Percentiles rank a stretch among this genome's conserved stretches.
These are phyloP conservation scores for Eretmocerus hayati DNA, from an alignment of 2,888 invertebrate species.

Conservation along the genomic window DNA sequence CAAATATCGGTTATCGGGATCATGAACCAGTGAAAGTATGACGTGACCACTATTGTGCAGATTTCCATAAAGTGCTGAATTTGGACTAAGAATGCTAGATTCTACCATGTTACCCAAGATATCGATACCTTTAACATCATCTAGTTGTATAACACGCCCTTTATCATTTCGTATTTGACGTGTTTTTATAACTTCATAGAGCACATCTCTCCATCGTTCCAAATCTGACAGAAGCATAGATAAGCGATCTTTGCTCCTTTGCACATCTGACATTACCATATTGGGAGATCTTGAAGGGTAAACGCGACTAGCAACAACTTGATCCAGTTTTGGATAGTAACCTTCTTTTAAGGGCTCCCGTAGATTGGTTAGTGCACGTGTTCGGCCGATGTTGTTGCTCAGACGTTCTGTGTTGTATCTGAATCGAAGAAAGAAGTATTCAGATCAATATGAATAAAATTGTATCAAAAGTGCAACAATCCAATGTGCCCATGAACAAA, in stretches of 20 bases:
- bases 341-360: conserved; percentile 66
- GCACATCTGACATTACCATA: conserved; percentile 55
- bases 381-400: conserved; percentile 62
- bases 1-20: conserved; percentile 70
- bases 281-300: conserved; percentile 66
- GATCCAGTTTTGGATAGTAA: conserved; percentile 80
- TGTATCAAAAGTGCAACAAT: too few relatives aligned
- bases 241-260: conserved; percentile 62
- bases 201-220: conserved; percentile 69
- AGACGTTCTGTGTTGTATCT: conserved; percentile 73
- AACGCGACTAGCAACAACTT: conserved; percentile 64
- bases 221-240: conserved; percentile 62
- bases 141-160: conserved; percentile 53
- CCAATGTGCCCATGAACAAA: too few relatives aligned
- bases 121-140: conserved; percentile 68
- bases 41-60: conserved; percentile 79
- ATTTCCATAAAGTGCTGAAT: conserved; percentile 67
- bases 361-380: conserved; percentile 59
- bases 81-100: conserved; percentile 59
- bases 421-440: too few relatives aligned
- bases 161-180: conserved; percentile 54
- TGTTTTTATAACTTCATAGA: conserved; percentile 64
- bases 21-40: conserved; percentile 69
- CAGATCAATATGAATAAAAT: too few relatives aligned
- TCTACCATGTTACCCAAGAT: conserved; percentile 74